Conservation (phyloP, 2,113 vertebrate genomes). For the Urocolius indicus region DNA sequence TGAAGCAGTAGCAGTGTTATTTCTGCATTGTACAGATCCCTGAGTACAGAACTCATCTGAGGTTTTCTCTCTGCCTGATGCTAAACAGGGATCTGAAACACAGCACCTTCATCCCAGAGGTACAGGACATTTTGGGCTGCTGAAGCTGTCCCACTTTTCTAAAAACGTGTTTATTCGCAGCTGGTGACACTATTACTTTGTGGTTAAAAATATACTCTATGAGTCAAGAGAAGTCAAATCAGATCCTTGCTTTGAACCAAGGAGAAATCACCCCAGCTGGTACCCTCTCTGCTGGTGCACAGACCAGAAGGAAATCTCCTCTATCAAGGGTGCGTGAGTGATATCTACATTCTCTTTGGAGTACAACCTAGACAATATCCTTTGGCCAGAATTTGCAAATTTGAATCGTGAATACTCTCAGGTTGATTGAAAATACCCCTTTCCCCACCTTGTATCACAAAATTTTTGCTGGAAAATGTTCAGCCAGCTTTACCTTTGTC, state of each 20-base stretch:
- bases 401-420: background rate
- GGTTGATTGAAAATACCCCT: background rate
- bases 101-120: background rate
- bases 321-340: fast-evolving
- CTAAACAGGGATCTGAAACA: background rate
- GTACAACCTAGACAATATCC: background rate
- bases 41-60: background rate
- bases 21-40: background rate
- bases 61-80: background rate
- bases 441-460: background rate
- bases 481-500: background rate
- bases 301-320: background rate
- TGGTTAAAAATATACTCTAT: background rate
- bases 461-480: background rate
- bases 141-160: background rate
- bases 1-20: background rate
- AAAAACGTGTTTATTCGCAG: slow-evolving; percentile 1
- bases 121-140: background rate
- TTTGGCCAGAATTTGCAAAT: background rate
- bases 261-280: background rate
- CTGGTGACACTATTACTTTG: background rate
- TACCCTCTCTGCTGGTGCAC: background rate
- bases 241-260: background rate
- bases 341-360: background rate
- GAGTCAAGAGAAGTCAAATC: background rate